Evolutionary conservation across 1,140 invertebrate species (phyloP).

Genomic region (Stenopsyche tienmushanensis): DNA sequence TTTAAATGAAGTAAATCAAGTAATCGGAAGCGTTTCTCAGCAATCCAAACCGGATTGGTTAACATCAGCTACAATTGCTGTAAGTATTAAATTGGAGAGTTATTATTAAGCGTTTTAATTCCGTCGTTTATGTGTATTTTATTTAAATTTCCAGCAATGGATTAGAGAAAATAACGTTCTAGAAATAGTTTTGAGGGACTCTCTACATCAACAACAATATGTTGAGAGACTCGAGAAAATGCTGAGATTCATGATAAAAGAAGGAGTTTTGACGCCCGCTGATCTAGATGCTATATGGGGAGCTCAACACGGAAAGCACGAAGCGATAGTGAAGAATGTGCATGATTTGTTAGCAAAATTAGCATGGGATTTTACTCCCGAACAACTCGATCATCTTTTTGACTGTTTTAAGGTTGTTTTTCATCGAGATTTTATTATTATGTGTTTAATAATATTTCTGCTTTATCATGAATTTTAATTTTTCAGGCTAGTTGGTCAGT

Average conservation of each 20-base stretch:
- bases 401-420: conserved; percentile 98
- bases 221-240: conserved; percentile 98
- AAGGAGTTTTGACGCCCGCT: conserved; percentile 84
- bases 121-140: conserved; percentile 25
- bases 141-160: conserved; percentile 74
- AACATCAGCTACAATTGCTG: conserved; percentile 90
- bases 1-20: conserved; percentile 97
- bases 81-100: conserved; percentile 54
- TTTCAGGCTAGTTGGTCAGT: conserved; percentile 89
- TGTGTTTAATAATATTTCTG: too few relatives aligned
- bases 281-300: conserved; percentile 96
- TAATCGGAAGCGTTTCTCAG: conserved; percentile 87
- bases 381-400: conserved; percentile 96
- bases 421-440: conserved; percentile 14
- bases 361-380: conserved; percentile 97
- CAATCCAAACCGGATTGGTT: conserved; percentile 94
- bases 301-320: conserved; percentile 92
- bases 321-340: conserved; percentile 95
- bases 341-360: conserved; percentile 95
- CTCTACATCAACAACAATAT: conserved; percentile 95
- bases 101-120: not conserved
- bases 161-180: conserved; percentile 95
- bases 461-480: conserved; percentile 25
- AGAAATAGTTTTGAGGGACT: conserved; percentile 93
- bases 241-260: conserved; percentile 94